A percentile compares a stretch with the other conserved stretches of the same genome.
Conservation (phyloP, 2,113 vertebrate genomes). For the Capricornis sumatraensis region DNA sequence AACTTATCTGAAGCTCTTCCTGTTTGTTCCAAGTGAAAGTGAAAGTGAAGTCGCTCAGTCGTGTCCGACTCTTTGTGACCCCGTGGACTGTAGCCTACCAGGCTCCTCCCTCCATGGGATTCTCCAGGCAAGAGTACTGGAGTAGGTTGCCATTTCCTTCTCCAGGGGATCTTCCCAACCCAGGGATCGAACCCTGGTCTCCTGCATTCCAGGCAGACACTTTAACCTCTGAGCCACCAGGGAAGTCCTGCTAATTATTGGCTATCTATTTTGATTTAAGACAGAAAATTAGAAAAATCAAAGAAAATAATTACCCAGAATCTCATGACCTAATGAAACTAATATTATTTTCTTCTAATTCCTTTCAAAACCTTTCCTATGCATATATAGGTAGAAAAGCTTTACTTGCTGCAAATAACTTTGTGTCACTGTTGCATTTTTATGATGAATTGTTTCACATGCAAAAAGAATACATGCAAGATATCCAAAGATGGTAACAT, state of each 20-base stretch:
- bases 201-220: too few relatives aligned
- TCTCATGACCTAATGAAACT: background rate
- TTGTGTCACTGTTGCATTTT: background rate
- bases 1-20: background rate
- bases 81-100: too few relatives aligned
- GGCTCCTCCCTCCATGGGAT: too few relatives aligned
- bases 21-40: background rate
- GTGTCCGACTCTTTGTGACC: too few relatives aligned
- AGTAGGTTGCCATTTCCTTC: too few relatives aligned
- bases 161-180: too few relatives aligned
- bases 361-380: background rate
- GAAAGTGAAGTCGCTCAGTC: too few relatives aligned
- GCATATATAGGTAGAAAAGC: background rate
- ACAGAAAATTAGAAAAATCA: background rate
- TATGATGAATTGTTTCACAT: conserved; percentile 1
- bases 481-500: background rate
- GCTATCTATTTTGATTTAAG: background rate
- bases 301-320: background rate
- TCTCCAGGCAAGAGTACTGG: too few relatives aligned
- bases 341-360: background rate
- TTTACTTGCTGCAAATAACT: background rate
- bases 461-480: background rate
- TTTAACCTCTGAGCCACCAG: too few relatives aligned
- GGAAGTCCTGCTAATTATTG: background rate
- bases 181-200: too few relatives aligned